Conservation (phyloP, 2,797 vertebrate species). For the Bradypus variegatus region DNA sequence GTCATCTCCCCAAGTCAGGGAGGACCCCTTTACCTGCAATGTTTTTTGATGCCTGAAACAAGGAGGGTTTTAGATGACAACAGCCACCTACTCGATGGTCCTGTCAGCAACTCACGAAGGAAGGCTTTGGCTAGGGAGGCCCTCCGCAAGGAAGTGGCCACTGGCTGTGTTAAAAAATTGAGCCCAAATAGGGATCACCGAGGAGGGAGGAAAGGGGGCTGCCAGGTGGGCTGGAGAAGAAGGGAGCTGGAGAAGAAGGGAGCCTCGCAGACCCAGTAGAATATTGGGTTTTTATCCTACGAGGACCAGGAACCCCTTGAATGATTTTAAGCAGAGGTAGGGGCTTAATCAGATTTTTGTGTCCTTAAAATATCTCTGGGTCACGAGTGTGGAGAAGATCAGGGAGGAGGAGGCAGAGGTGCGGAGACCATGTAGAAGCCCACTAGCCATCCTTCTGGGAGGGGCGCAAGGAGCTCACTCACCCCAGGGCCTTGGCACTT, state of each 20-base stretch:
- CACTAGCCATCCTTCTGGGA: accelerated
- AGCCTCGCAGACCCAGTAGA: neutral
- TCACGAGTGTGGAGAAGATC: neutral
- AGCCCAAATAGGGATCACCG: neutral
- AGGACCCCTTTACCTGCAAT: neutral
- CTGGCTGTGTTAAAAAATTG: neutral
- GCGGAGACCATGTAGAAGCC: neutral
- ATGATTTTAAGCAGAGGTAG: neutral
- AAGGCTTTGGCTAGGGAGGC: neutral
- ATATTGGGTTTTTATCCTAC: neutral
- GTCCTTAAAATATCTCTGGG: neutral
- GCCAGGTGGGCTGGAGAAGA: accelerated
- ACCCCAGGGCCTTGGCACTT: neutral
- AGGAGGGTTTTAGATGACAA: neutral
- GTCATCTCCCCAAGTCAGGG: neutral
- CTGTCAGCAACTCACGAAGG: neutral
- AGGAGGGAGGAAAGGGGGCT: neutral
- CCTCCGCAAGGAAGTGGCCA: neutral
- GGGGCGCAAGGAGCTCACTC: neutral
- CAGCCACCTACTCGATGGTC: neutral
- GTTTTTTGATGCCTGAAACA: neutral
- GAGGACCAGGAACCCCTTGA: neutral
- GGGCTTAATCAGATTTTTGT: neutral
- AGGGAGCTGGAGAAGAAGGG: no score
- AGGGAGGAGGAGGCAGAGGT: accelerated